A percentile compares a stretch with the other conserved stretches of the same genome.
Conservation (phyloP, 2,797 vertebrate genomes). For the Syngnathus rostellatus region DNA sequence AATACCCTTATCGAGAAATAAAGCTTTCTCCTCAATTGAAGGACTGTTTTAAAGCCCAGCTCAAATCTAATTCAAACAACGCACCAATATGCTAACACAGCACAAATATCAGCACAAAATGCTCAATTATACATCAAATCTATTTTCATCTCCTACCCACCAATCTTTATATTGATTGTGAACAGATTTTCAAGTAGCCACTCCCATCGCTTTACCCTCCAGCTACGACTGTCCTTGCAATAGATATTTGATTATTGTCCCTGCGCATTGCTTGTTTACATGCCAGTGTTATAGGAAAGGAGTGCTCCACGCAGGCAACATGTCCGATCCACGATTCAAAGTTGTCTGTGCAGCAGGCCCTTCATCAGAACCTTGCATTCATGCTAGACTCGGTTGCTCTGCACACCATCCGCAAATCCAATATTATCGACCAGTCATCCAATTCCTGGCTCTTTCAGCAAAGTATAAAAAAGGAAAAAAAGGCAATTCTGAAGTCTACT, state of each 20-base stretch:
- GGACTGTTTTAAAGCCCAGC: conserved; percentile 62
- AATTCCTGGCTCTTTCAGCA: conserved; percentile 65
- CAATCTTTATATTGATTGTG: conserved; percentile 52
- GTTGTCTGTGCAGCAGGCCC: conserved; percentile 38
- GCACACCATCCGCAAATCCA: conserved; percentile 62
- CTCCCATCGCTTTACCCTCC: conserved; percentile 36
- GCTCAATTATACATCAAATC: conserved; percentile 44
- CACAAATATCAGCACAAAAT: background rate
- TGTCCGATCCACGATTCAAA: conserved; percentile 49
- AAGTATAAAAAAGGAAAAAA: conserved; percentile 38
- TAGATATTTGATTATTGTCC: conserved; percentile 41
- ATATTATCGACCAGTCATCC: conserved; percentile 66
- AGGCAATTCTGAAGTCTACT: conserved; percentile 42
- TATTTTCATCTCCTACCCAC: conserved; percentile 38
- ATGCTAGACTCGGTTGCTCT: conserved; percentile 60
- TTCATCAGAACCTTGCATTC: conserved; percentile 59
- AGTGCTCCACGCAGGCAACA: conserved; percentile 43
- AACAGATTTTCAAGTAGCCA: conserved; percentile 45
- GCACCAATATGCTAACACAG: conserved; percentile 5
- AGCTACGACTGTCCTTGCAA: conserved; percentile 27
- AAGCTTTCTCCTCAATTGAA: conserved; percentile 71
- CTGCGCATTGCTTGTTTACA: conserved; percentile 29
- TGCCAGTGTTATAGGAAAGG: conserved; percentile 27
- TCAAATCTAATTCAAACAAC: conserved; percentile 39
- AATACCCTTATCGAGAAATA: conserved; percentile 50